These are phyloP conservation scores for Aphidius colemani DNA, from an alignment of 2,888 invertebrate genomes.

Conservation along the genomic window DNA sequence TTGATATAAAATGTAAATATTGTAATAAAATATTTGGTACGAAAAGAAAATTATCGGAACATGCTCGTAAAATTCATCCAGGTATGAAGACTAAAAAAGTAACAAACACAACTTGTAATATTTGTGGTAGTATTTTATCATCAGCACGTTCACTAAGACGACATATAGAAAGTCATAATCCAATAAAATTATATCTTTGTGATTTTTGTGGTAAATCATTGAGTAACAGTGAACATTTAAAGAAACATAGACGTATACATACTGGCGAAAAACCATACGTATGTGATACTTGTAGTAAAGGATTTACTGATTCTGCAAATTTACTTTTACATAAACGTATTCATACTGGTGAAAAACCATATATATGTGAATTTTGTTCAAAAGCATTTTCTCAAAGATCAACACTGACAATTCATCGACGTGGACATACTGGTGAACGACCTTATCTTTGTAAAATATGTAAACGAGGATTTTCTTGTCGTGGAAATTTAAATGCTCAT, in stretches of 20 bases:
- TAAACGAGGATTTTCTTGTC: slow-evolving; percentile 59
- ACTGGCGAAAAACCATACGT: slow-evolving; percentile 64
- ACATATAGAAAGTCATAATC: slow-evolving; percentile 56
- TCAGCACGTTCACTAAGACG: slow-evolving; percentile 54
- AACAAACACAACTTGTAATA: slow-evolving; percentile 55
- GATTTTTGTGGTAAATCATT: slow-evolving; percentile 63
- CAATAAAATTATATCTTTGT: slow-evolving; percentile 59
- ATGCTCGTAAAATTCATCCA: slow-evolving; percentile 50
- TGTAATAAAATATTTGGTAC: slow-evolving; percentile 50
- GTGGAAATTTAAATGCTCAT: slow-evolving; percentile 60
- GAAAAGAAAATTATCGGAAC: slow-evolving; percentile 52
- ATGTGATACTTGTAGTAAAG: slow-evolving; percentile 61
- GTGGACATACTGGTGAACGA: slow-evolving; percentile 61
- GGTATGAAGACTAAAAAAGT: slow-evolving; percentile 40
- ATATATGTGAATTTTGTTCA: slow-evolving; percentile 61
- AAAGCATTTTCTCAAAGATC: slow-evolving; percentile 64
- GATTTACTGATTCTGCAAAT: slow-evolving; percentile 60
- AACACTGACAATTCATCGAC: slow-evolving; percentile 62
- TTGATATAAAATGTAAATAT: slow-evolving; percentile 49
- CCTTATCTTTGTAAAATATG: slow-evolving; percentile 61
- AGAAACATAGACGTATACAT: slow-evolving; percentile 62
- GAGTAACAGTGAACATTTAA: slow-evolving; percentile 60
- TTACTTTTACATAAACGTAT: slow-evolving; percentile 60
- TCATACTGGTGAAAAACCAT: slow-evolving; percentile 63
- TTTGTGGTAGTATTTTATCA: slow-evolving; percentile 55